These are phyloP conservation scores for Aegotheles bennettii DNA, from an alignment of 2,113 vertebrate species.

Conservation along the genomic window DNA sequence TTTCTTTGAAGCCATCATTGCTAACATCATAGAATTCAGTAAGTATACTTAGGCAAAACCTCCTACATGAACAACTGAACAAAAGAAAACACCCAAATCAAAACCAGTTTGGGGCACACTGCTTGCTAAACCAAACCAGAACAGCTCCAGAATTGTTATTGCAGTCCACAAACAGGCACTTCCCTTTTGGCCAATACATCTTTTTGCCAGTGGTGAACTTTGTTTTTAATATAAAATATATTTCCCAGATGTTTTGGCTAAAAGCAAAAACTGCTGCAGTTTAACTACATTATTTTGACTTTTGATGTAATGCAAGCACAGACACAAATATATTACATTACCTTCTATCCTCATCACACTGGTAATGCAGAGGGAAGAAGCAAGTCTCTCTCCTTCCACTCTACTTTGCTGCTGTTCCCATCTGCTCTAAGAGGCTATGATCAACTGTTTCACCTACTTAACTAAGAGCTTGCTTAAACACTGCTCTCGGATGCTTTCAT, in stretches of 20 bases:
- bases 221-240: neutral
- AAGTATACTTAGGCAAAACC: neutral
- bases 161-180: neutral
- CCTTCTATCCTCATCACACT: neutral
- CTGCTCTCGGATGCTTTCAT: neutral
- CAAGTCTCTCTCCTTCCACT: neutral
- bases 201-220: neutral
- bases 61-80: neutral
- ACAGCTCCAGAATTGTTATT: neutral
- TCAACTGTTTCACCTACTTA: neutral
- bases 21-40: neutral
- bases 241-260: neutral
- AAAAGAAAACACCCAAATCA: neutral
- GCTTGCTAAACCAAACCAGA: neutral
- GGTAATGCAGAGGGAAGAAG: neutral
- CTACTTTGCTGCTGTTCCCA: neutral
- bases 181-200: neutral
- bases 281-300: neutral
- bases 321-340: neutral
- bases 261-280: neutral
- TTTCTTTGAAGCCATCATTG: neutral
- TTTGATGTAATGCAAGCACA: rapidly evolving
- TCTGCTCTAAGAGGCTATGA: neutral
- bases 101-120: neutral
- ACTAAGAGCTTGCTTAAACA: neutral